Conservation (phyloP, 2,888 invertebrate genomes). For the Spodoptera exigua region DNA sequence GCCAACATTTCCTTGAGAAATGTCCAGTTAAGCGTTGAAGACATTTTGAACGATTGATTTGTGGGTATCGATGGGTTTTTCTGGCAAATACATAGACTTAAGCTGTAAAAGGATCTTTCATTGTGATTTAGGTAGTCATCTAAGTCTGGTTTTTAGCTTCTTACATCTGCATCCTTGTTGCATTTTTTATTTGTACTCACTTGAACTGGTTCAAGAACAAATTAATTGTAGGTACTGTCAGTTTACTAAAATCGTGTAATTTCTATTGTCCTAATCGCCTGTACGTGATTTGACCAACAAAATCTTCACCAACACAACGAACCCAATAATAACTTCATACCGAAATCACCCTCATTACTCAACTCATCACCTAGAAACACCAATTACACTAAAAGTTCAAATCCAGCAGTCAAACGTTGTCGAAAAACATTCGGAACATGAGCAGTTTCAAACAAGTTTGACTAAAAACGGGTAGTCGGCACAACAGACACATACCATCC, state of each 20-base stretch:
- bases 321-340: conserved; percentile 8
- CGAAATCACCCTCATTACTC: conserved; percentile 14
- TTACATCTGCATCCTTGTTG: too few relatives aligned
- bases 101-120: too few relatives aligned
- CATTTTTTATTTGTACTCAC: too few relatives aligned
- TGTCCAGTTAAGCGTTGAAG: conserved; percentile 19
- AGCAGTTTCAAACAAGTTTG: conserved; percentile 53
- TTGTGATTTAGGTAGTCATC: too few relatives aligned
- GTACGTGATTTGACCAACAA: too few relatives aligned
- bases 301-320: not conserved
- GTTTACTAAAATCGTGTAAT: too few relatives aligned
- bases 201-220: too few relatives aligned
- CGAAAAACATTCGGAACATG: conserved; percentile 38
- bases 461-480: conserved; percentile 63
- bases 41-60: conserved; percentile 35
- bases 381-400: conserved; percentile 7
- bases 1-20: conserved; percentile 37
- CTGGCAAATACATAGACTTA: not conserved
- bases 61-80: conserved; percentile 10
- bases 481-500: conserved; percentile 73
- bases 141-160: too few relatives aligned
- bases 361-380: conserved; percentile 41
- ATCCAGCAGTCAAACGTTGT: conserved; percentile 18
- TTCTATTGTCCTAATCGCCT: too few relatives aligned
- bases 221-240: too few relatives aligned